A percentile compares a stretch with the other conserved stretches of the same genome.
Conservation (phyloP, 2,888 invertebrate genomes). For the Drosophila setosimentum region DNA sequence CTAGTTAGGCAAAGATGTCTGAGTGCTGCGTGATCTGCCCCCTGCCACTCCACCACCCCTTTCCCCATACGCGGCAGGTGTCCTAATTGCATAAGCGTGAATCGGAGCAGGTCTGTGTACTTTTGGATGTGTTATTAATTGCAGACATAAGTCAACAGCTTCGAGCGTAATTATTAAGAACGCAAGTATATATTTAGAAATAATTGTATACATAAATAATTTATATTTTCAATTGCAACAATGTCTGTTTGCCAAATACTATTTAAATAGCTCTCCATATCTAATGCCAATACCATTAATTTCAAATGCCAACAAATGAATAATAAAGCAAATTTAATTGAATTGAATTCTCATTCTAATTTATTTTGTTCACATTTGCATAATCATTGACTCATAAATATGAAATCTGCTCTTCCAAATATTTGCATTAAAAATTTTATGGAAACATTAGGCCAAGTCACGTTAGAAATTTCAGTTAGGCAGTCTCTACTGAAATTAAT, state of each 20-base stretch:
- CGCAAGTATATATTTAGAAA: neutral
- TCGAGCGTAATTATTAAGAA: slow-evolving; percentile 3
- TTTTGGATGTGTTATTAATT: slow-evolving; percentile 37
- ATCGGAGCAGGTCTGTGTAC: slow-evolving; percentile 6
- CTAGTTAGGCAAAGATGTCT: slow-evolving; percentile 2
- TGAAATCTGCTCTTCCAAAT: slow-evolving; percentile 15
- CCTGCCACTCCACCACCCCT: neutral
- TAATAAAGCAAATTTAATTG: neutral
- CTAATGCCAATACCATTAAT: slow-evolving; percentile 15
- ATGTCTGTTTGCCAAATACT: slow-evolving; percentile 15
- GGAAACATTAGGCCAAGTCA: slow-evolving; percentile 4
- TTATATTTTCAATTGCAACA: neutral
- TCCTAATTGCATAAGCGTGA: slow-evolving; percentile 40
- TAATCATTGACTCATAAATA: slow-evolving; percentile 38
- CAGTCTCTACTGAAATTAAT: slow-evolving; percentile 1
- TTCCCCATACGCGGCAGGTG: slow-evolving; percentile 33
- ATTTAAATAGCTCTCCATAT: slow-evolving; percentile 24
- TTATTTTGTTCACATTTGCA: slow-evolving; percentile 39
- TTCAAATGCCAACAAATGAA: slow-evolving; percentile 13
- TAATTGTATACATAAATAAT: slow-evolving; percentile 7
- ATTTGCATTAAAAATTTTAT: slow-evolving; percentile 32
- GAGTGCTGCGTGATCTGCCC: neutral
- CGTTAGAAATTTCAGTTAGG: neutral
- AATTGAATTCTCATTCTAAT: slow-evolving; percentile 15
- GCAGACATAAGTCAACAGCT: slow-evolving; percentile 49